phyloP scores from a whole-genome alignment of 1,140 invertebrate genomes.

The Holcopasites calliopsidis region DNA sequence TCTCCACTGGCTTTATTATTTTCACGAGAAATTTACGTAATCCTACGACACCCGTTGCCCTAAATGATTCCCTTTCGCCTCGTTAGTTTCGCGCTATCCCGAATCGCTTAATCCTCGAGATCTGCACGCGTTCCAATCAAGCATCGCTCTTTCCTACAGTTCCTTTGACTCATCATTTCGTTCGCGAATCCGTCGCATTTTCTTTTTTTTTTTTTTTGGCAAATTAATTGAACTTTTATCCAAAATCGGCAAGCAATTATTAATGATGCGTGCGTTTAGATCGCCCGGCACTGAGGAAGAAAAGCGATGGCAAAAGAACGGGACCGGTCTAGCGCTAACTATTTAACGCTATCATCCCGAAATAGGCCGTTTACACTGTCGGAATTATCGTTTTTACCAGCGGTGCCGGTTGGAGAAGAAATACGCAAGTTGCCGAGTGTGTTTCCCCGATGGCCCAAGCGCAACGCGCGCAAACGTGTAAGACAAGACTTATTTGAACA shows the following conservation, averaged over 20 bases:
- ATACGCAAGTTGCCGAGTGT: neutral
- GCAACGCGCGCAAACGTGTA: slow-evolving; percentile 13
- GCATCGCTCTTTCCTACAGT: too few relatives aligned
- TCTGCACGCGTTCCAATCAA: neutral
- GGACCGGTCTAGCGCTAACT: slow-evolving; percentile 14
- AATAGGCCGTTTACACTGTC: slow-evolving; percentile 13
- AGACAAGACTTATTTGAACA: slow-evolving; percentile 39
- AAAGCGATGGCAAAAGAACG: slow-evolving; percentile 38
- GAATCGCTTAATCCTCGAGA: neutral
- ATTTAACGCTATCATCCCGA: slow-evolving; percentile 22
- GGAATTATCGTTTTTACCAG: neutral
- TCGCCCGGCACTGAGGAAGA: too few relatives aligned
- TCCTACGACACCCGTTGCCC: neutral
- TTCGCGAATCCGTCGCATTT: neutral
- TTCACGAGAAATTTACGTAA: slow-evolving; percentile 20
- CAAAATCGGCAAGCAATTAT: neutral
- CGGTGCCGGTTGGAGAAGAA: slow-evolving; percentile 19
- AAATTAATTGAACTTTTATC: slow-evolving; percentile 25
- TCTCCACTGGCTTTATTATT: slow-evolving; percentile 37
- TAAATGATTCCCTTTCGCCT: neutral
- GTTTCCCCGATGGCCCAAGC: neutral
- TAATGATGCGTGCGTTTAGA: too few relatives aligned
- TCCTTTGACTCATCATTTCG: too few relatives aligned
- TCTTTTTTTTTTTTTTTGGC: slow-evolving; percentile 3
- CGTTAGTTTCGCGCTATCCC: neutral